Percentiles rank a stretch among this genome's conserved stretches.
phyloP scores from a whole-genome alignment of 2,797 vertebrate species.

The Macroramphosus scolopax region DNA sequence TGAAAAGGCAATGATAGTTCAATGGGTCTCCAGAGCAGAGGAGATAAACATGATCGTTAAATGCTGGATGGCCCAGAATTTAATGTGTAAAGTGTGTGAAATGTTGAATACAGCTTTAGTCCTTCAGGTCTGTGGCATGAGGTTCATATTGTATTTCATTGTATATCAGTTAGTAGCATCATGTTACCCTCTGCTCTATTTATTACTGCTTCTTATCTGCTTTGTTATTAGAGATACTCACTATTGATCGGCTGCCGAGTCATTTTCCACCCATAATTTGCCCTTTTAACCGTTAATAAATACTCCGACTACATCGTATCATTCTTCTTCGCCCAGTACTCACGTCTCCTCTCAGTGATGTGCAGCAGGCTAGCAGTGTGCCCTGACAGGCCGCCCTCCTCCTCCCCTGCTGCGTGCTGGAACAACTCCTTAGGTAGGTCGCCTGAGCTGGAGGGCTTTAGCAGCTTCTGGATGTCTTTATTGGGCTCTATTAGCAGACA shows the following conservation, averaged over 20 bases:
- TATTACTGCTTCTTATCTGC: slow-evolving; percentile 10
- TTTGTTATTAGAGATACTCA: slow-evolving; percentile 4
- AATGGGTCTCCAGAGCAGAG: slow-evolving; percentile 6
- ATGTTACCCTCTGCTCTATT: not conserved
- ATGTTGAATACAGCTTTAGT: too few species aligned
- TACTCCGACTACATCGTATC: slow-evolving; percentile 18
- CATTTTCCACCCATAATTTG: slow-evolving; percentile 14
- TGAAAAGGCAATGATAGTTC: slow-evolving; percentile 22
- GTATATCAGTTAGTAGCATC: too few species aligned
- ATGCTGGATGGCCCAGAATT: not conserved
- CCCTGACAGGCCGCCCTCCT: slow-evolving; percentile 77
- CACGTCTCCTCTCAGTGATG: slow-evolving; percentile 90
- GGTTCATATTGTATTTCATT: too few species aligned
- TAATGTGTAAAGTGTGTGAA: slow-evolving; percentile 1
- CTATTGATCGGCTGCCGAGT: slow-evolving; percentile 13
- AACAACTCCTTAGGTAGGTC: slow-evolving; percentile 74
- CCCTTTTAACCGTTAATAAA: slow-evolving; percentile 4
- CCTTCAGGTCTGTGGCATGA: too few species aligned
- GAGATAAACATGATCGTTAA: slow-evolving; percentile 6
- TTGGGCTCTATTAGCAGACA: slow-evolving; percentile 73
- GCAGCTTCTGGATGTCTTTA: slow-evolving; percentile 79
- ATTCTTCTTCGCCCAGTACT: slow-evolving; percentile 63
- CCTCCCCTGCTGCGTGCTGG: slow-evolving; percentile 74
- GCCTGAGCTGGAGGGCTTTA: slow-evolving; percentile 75
- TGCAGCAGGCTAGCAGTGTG: slow-evolving; percentile 87